phyloP scores from a whole-genome alignment of 2,797 vertebrate species.

The Carcharodon carcharias region DNA sequence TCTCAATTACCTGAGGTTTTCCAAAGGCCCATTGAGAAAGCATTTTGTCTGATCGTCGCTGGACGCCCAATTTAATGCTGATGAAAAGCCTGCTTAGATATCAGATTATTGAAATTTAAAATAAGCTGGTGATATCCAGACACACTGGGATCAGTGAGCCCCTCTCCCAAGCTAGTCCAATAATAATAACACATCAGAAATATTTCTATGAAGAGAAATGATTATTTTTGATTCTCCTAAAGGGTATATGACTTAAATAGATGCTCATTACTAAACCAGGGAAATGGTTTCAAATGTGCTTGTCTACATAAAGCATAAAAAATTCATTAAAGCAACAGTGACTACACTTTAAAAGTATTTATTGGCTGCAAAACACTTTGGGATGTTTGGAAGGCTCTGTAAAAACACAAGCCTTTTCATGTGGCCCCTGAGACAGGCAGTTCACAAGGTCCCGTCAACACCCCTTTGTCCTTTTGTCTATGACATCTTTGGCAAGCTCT shows the following conservation, averaged over 20 bases:
- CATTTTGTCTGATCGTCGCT: background rate
- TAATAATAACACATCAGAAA: constrained; percentile 55
- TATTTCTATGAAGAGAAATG: constrained; percentile 59
- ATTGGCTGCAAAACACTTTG: no score
- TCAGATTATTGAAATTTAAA: constrained; percentile 44
- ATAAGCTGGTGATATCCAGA: background rate
- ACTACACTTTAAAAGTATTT: background rate
- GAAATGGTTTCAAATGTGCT: background rate
- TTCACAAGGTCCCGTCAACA: no score
- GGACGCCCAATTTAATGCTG: background rate
- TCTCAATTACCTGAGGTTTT: background rate
- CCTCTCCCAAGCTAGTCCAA: constrained; percentile 40
- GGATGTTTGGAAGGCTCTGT: no score
- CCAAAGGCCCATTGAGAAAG: background rate
- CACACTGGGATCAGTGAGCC: background rate
- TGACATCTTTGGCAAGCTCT: no score
- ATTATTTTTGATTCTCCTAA: constrained; percentile 52
- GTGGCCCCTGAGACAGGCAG: background rate
- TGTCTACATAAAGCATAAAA: background rate
- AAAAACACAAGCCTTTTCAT: no score
- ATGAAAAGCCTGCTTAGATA: constrained; percentile 4
- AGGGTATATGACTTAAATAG: constrained; percentile 45
- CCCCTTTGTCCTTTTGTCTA: no score
- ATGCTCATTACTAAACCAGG: constrained; percentile 38
- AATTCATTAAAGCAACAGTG: background rate